Base-by-base conservation (phyloP, 2,888 invertebrate species). In the Pristionchus mayeri region DNA sequence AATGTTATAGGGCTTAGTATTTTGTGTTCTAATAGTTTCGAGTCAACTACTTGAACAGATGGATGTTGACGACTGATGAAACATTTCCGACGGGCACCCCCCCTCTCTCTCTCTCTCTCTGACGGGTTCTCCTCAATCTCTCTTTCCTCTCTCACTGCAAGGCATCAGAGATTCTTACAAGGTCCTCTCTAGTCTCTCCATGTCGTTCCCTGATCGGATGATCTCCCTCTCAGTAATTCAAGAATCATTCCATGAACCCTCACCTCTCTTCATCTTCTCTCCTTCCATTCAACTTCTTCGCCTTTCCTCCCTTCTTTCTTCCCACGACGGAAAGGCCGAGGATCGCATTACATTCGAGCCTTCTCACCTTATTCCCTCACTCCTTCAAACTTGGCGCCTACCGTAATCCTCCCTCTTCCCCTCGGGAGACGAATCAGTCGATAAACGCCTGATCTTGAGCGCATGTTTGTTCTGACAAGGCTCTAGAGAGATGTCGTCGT, bases 321-420 rank as follows among this genome's bases (percentile, higher is more conserved):
- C 80, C 80, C 57, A 37, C 57, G 78, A 30, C 18, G 21, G 48
- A 24, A 34, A 50, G 78, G 52, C 24, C 27, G 11, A 0, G 48
- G 75, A 78, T 48, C 52, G 40, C 37, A 18, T 78, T 50, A 30
- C 76, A 40, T n/a, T n/a, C n/a, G n/a, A 40, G 11, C 75, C 75
- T 75, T 48, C 75, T 75, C 75, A 44, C 75, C 75, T 40, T 80
- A 50, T 80, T 24, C 75, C 40, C 54, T 34, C 50, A 24, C n/a
- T 21, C 34, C 40, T 34, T 57, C 57, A 30, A 40, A 78, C 52
- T 52, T 44, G 24, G 30, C 80, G 34, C 60, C 60, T 60, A 34
- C 79, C 34, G 30, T 79, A 34, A 34, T 52, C 54, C 54, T 54
- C 79, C 34, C 21, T 79, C 54, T 79, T 37, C 54, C 79, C 44